phyloP scores from a whole-genome alignment of 2,797 vertebrate species.

The Sphenodon punctatus region DNA sequence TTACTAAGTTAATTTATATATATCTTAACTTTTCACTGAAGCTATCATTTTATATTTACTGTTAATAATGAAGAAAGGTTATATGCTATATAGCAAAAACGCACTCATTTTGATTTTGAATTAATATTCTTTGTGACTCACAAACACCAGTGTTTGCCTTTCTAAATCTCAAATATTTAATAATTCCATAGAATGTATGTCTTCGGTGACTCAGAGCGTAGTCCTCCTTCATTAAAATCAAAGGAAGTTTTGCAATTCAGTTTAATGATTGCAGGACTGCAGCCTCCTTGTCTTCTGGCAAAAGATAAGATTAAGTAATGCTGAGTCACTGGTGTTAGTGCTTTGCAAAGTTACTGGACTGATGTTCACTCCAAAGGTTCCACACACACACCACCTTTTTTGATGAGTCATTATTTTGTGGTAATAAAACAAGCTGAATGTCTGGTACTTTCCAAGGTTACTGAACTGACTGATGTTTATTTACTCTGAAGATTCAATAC shows the following conservation, averaged over 20 bases:
- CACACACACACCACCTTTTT: too few species aligned
- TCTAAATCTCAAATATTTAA: not conserved
- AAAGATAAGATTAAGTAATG: not conserved
- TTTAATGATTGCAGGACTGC: not conserved
- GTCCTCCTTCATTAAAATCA: too few species aligned
- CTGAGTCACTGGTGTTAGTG: not conserved
- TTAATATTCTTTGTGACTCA: not conserved
- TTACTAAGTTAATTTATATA: not conserved
- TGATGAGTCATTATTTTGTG: too few species aligned
- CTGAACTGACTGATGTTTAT: too few species aligned
- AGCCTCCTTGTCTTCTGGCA: conserved; percentile 30
- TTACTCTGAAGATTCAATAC: too few species aligned
- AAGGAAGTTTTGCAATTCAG: too few species aligned
- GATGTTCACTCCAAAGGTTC: too few species aligned
- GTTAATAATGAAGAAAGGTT: not conserved
- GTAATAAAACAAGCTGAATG: too few species aligned
- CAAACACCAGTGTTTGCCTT: not conserved
- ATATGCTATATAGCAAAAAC: not conserved
- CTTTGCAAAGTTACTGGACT: not conserved
- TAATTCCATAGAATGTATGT: too few species aligned
- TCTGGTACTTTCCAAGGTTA: too few species aligned
- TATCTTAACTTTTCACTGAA: not conserved
- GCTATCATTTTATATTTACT: not conserved
- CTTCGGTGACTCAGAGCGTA: too few species aligned
- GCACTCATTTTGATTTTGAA: not conserved